Conservation (phyloP, 2,113 vertebrate genomes). For the Paralichthys olivaceus region DNA sequence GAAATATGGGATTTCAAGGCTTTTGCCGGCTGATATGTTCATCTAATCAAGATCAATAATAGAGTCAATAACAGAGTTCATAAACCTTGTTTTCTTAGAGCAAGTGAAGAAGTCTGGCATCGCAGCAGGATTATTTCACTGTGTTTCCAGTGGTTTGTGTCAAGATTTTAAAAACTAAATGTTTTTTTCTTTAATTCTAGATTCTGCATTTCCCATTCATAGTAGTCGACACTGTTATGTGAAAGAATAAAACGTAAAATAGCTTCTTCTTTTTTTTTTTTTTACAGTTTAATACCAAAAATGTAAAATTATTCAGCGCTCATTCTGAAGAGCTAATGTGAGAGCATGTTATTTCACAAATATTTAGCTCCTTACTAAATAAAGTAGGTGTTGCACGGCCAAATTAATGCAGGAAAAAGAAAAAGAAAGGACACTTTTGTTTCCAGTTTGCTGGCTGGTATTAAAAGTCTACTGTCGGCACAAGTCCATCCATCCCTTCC, state of each 20-base stretch:
- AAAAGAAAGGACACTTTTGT: background rate
- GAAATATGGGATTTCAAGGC: slow-evolving; percentile 41
- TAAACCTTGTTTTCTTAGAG: slow-evolving; percentile 33
- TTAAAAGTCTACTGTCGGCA: background rate
- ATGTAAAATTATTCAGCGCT: no score
- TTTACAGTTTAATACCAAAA: no score
- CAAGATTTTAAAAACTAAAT: background rate
- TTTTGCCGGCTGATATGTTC: slow-evolving; percentile 39
- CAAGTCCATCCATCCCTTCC: background rate
- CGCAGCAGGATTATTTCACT: background rate
- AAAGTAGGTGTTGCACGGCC: background rate
- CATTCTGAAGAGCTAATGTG: no score
- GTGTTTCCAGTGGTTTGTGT: background rate
- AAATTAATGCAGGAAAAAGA: background rate
- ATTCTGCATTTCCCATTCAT: no score
- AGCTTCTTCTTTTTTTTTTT: no score
- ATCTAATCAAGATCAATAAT: slow-evolving; percentile 44
- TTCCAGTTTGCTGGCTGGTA: background rate
- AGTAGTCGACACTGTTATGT: no score
- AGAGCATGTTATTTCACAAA: no score
- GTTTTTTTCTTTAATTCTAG: no score
- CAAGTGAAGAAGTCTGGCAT: slow-evolving; percentile 16
- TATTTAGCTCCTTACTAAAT: no score
- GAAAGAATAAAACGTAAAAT: no score
- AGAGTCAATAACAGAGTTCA: slow-evolving; percentile 11